Base-by-base conservation (phyloP, 1,140 invertebrate species). In the Aphaenogaster floridana region DNA sequence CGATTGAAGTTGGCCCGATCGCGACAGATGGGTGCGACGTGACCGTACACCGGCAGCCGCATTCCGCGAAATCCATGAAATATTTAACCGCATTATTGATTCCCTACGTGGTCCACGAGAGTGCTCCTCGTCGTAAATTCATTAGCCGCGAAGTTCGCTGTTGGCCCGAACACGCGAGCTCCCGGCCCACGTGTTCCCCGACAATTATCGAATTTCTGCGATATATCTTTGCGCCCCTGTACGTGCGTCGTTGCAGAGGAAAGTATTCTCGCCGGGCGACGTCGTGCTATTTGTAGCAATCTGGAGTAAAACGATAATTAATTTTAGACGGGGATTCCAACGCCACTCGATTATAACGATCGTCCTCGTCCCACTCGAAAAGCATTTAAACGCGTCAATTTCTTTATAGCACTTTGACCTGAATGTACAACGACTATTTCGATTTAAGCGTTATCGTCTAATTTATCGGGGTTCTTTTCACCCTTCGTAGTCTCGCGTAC, bases 21-120 rank as follows among this genome's bases (percentile, higher is more conserved):
- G 92, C 94, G 92, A 94, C 93, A 94, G 92, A 94, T 94, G 94
- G 93, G 89, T 85, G 90, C 92, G 93, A 94, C 93, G 94, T 94
- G 93, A 94, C 93, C 89, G 92, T 89, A 86, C 88, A 86, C 87
- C 93, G 63, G 78, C 91, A 92, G 91, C 91, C 90, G 91, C 91
- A 94, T 94, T 94, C 92, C 93, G 88, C 91, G 91, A 94, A 94
- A 93, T 93, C 91, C 91, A 92, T 94, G 93, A 94, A 94, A 94
- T 94, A 94, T 94, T 94, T 94, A 94, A 94, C 91, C 92, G 91
- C 87, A 91, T 94, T 94, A 94, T 94, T 93, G 93, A 94, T 94
- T 94, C 91, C 90, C 91, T 89, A 88, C 90, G 89, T 87, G 86
- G 90, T 92, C 88, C 92, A 91, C 90, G 89, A 88, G 89, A 93